Evolutionary conservation across 2,113 vertebrate species (phyloP).

Genomic region (Beaufortia kweichowensis): DNA sequence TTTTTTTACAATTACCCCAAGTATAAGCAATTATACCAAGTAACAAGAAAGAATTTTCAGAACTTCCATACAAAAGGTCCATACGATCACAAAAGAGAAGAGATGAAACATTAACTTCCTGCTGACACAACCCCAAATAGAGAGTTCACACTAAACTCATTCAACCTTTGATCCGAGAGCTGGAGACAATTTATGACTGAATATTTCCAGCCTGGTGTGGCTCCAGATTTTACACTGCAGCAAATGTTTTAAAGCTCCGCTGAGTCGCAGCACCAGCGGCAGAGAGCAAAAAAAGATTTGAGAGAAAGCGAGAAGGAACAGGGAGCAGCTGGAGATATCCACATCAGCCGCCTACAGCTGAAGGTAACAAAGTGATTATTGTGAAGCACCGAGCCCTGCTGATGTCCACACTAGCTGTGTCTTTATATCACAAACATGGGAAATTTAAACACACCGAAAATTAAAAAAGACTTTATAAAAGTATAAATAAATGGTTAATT

Average conservation of each 20-base stretch:
- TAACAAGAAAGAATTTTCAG: too few species aligned
- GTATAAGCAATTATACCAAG: too few species aligned
- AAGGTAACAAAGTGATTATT: constrained; percentile 19
- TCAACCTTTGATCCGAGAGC: constrained; percentile 27
- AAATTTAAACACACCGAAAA: neutral
- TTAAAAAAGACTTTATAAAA: too few species aligned
- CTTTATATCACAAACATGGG: neutral
- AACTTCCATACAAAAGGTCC: too few species aligned
- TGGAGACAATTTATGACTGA: constrained; percentile 13
- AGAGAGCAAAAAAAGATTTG: neutral
- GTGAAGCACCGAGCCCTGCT: constrained; percentile 14
- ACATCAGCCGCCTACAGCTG: constrained; percentile 44
- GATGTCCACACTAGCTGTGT: neutral
- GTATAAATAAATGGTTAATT: too few species aligned
- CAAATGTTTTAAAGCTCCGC: constrained; percentile 28
- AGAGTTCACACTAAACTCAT: constrained; percentile 16
- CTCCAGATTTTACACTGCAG: constrained; percentile 14
- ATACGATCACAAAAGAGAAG: neutral
- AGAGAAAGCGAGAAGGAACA: constrained; percentile 43
- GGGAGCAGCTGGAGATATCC: constrained; percentile 37
- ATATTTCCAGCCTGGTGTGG: constrained; percentile 13
- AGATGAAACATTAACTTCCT: neutral
- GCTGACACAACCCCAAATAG: constrained; percentile 6
- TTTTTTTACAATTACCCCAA: too few species aligned
- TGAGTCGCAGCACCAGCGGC: neutral